Conservation (phyloP, 2,797 vertebrate species). For the Pseudochromis fuscus region DNA sequence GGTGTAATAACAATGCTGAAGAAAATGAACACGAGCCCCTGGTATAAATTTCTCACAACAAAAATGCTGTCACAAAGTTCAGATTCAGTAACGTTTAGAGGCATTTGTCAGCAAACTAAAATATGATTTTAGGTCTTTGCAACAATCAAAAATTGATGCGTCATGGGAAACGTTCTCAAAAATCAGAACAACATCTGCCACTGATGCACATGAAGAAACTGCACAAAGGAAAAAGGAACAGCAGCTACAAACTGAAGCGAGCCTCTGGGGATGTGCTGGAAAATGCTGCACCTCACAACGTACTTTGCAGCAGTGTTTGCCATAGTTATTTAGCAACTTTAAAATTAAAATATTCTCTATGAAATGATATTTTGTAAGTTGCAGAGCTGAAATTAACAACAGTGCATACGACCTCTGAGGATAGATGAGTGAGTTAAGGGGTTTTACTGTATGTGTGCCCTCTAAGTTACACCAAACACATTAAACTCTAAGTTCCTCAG, state of each 20-base stretch:
- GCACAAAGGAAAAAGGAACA: neutral
- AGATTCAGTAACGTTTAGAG: neutral
- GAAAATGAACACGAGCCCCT: neutral
- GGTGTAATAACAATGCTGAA: neutral
- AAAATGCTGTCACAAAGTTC: neutral
- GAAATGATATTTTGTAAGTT: neutral
- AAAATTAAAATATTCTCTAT: neutral
- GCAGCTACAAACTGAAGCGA: neutral
- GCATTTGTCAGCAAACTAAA: neutral
- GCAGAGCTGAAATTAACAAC: neutral
- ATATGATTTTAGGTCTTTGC: neutral
- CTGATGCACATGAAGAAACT: neutral
- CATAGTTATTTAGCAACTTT: neutral
- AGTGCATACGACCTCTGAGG: neutral
- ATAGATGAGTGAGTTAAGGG: neutral
- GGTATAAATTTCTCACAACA: neutral
- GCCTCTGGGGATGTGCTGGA: neutral
- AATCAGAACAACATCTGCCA: neutral
- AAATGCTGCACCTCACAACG: neutral
- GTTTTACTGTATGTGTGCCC: neutral
- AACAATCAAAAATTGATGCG: neutral
- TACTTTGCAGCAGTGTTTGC: neutral
- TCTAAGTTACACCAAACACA: constrained; percentile 14
- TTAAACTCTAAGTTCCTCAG: constrained; percentile 15
- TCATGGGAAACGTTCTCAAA: neutral